Base-by-base conservation (phyloP, 2,797 vertebrate genomes). In the Helicolenus hilgendorfi region DNA sequence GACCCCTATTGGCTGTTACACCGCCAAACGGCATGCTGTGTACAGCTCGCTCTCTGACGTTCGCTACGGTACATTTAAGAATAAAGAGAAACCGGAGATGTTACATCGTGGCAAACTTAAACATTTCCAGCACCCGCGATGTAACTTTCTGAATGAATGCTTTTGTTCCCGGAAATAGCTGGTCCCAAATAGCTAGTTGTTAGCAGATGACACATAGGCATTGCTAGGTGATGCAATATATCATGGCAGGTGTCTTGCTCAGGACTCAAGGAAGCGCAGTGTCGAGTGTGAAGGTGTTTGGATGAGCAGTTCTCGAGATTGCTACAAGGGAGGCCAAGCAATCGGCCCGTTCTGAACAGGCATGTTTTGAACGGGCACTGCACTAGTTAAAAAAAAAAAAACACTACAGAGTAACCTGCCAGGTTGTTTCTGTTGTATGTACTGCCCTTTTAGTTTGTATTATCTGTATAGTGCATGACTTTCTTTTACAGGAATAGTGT, bases 101-200 rank as follows among this genome's bases (percentile, higher is more conserved):
- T 69, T 49, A 20, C 18, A 20, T 24, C 8, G 35, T 41, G 13
- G 7, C 38, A 15, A 69, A 69, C n/a, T 9, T 14, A 18, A 29
- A 20, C 29, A 49, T 22, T 14, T 35, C 45, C 55, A 33, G 69
- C 67, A 49, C 2, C 27, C 11, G 3, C 1, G 11, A 31, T 53
- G 0, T 3, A 9, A n/a, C 11, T 29, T 31, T 13, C 11, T 1
- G 3, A 31, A n/a, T 7, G 5, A 31, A 1, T 9, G 18, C 10
- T n/a, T 33, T 64, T 13, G 9, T n/a, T 64, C 18, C 8, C 0
- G 2, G 49, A 35, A 72, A 35, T 72, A 72, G 29, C 49, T 24
- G 22, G 1, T 41, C 11, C 14, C 8, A 41, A 11, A 45, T 68
- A 45, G 22, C 64, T 24, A 38, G 22, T 24, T 68, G 8, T 68